Conservation (phyloP, 2,888 invertebrate genomes). For the Sussaba pulchella region DNA sequence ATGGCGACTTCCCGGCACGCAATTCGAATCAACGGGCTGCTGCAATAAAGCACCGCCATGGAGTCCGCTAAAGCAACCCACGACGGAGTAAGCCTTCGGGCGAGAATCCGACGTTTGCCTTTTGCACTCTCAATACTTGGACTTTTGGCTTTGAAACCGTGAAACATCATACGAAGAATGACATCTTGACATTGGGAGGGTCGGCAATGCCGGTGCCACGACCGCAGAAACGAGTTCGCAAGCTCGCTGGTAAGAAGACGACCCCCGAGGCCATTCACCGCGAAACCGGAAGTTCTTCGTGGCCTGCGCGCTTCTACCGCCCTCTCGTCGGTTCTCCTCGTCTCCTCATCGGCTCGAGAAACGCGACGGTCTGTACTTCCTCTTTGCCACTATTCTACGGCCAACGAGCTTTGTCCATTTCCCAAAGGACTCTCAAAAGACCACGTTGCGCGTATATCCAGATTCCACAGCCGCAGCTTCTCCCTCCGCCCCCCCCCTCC, state of each 20-base stretch:
- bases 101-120: conserved; percentile 35
- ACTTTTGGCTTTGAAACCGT: conserved; percentile 38
- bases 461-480: not conserved
- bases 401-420: conserved; percentile 3
- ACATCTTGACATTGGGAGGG: conserved; percentile 46
- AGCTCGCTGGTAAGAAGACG: not conserved
- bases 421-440: conserved; percentile 40
- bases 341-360: not conserved
- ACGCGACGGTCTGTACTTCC: conserved; percentile 20
- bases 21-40: not conserved
- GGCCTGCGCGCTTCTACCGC: too few species aligned
- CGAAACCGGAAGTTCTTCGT: conserved; percentile 1
- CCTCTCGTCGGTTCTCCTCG: conserved; percentile 18
- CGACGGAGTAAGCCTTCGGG: conserved; percentile 32
- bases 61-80: not conserved
- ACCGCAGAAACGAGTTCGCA: conserved; percentile 7
- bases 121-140: conserved; percentile 31
- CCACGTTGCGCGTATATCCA: conserved; percentile 11
- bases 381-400: conserved; percentile 6
- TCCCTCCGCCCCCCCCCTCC: not conserved
- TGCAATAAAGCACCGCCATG: not conserved
- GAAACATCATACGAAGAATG: conserved; percentile 30
- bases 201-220: not conserved
- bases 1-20: not conserved
- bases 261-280: conserved; percentile 27